phyloP scores from a whole-genome alignment of 2,113 vertebrate species.

The Aldabrachelys gigantea region DNA sequence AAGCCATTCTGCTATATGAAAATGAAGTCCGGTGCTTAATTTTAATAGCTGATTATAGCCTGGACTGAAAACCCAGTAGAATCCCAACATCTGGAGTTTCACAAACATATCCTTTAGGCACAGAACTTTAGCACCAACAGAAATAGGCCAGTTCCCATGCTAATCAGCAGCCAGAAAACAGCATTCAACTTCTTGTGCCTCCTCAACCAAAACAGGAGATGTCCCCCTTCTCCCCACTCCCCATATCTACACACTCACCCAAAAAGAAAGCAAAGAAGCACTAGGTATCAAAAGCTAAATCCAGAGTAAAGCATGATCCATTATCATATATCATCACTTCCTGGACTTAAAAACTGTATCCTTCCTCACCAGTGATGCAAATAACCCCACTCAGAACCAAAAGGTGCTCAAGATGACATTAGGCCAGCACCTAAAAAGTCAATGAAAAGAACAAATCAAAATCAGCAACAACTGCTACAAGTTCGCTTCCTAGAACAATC shows the following conservation, averaged over 20 bases:
- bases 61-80: neutral
- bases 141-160: neutral
- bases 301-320: neutral
- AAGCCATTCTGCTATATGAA: neutral
- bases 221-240: neutral
- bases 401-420: neutral
- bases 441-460: neutral
- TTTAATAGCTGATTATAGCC: neutral
- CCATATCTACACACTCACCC: neutral
- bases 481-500: neutral
- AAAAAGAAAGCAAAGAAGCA: no score
- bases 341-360: neutral
- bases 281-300: neutral
- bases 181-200: neutral
- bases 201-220: neutral
- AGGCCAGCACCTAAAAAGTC: neutral
- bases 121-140: neutral
- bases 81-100: neutral
- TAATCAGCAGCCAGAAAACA: neutral
- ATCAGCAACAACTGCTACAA: neutral
- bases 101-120: neutral
- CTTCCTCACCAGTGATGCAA: neutral
- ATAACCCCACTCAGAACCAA: neutral
- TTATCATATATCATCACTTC: no score
- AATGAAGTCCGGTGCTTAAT: neutral